Evolutionary conservation across 2,113 vertebrate genomes (phyloP), one percentile per base, ranked within the genome.

Genomic region (Asarcornis scutulata): DNA sequence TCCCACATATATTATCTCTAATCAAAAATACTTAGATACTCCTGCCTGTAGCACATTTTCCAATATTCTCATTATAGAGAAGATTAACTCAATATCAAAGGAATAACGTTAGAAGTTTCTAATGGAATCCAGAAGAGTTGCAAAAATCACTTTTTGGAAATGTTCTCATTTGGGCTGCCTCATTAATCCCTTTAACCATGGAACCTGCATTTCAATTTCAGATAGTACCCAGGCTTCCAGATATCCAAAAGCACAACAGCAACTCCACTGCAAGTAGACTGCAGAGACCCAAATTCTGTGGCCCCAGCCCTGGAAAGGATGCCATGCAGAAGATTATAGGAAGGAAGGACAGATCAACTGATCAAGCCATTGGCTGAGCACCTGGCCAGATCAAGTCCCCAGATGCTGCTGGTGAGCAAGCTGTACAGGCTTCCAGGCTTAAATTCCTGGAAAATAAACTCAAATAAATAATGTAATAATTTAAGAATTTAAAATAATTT

Each of bases 291-390:
- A 18, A 9, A 13, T 10, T 48, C 12, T 34, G 79, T 17, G 40
- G 26, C 11, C 16, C n/a, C 60, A 63, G 69, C 38, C 48, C 16
- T 9, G 32, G 16, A 36, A 2, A 46, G 11, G 42, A 40, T 31
- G 52, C 16, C 68, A 9, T 32, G 58, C 31, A 71, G 46, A 32
- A 62, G 55, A 83, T 9, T 46, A 4, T 3, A 68, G 42, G 16
- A 32, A 59, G 69, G 48, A 60, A 48, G 18, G 34, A 60, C 42
- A 9, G 40, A 2, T 5, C 29, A 0, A 0, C 0, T 8, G 8
- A n/a, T 6, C 0, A 1, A 29, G 56, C 18, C 2, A 1, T 11
- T 63, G 31, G 31, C 34, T 72, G 7, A 59, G 48, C 31, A 38
- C 25, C n/a, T 4, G 55, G 27, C 7, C 25, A 9, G 14, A 11